phyloP scores from a whole-genome alignment of 2,113 vertebrate species.

The Myotis davidii region DNA sequence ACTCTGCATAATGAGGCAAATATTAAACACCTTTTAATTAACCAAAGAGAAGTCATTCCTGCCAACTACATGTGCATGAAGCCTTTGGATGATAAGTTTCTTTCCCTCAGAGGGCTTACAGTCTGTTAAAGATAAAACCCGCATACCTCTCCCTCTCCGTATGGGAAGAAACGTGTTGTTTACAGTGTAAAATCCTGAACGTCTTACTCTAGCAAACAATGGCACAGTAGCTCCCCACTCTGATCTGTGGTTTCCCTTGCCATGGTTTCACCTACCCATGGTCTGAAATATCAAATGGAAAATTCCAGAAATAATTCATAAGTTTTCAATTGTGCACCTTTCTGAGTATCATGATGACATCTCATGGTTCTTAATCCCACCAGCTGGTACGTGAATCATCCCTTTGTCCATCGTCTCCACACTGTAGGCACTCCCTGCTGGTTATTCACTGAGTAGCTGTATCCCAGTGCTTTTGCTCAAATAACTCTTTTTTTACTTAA shows the following conservation, averaged over 20 bases:
- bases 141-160: neutral
- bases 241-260: neutral
- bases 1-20: conserved; percentile 23
- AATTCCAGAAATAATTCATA: neutral
- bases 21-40: conserved; percentile 33
- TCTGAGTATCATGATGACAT: neutral
- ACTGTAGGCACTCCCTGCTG: too few species aligned
- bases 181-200: neutral
- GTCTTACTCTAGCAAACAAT: neutral
- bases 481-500: neutral
- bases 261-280: neutral
- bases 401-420: neutral
- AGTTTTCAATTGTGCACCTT: neutral
- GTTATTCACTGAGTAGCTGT: neutral
- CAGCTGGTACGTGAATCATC: neutral
- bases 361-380: neutral
- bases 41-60: neutral
- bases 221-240: neutral
- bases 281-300: neutral
- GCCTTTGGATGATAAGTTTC: neutral
- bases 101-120: neutral
- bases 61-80: neutral
- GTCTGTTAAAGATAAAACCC: neutral
- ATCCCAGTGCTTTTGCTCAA: too few species aligned
- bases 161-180: neutral